Conservation (phyloP, 2,113 vertebrate genomes). For the Cephalopterus ornatus region DNA sequence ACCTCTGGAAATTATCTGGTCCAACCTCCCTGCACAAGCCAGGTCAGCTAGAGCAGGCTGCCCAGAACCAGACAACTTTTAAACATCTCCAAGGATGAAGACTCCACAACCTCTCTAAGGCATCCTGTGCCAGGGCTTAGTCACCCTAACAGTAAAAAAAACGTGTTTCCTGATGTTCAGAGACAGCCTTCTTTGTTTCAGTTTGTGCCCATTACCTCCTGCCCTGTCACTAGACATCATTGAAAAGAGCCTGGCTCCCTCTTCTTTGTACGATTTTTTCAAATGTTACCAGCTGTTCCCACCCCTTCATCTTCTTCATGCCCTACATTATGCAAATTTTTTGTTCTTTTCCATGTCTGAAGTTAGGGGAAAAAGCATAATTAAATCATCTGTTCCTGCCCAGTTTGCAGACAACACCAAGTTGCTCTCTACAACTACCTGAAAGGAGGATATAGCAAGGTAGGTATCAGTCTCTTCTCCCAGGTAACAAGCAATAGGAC, state of each 20-base stretch:
- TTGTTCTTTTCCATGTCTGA: background rate
- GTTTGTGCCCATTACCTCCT: background rate
- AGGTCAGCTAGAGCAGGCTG: background rate
- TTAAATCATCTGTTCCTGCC: background rate
- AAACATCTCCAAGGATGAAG: background rate
- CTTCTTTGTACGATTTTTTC: background rate
- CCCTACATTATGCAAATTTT: background rate
- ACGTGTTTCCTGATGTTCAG: background rate
- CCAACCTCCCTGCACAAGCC: background rate
- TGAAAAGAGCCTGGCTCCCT: background rate
- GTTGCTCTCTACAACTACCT: background rate
- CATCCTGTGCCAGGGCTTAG: background rate
- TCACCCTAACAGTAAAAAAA: background rate
- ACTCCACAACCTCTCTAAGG: background rate
- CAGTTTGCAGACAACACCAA: background rate
- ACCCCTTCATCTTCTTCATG: background rate
- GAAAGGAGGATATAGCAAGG: background rate
- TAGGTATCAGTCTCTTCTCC: background rate
- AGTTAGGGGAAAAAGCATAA: fast-evolving
- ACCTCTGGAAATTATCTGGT: background rate
- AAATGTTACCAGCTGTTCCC: background rate
- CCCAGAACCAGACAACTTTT: background rate
- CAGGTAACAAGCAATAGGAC: background rate
- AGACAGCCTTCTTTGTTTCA: background rate
- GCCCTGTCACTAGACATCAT: background rate